Evolutionary conservation across 2,113 vertebrate genomes (phyloP).

Genomic region (Vulpes vulpes): DNA sequence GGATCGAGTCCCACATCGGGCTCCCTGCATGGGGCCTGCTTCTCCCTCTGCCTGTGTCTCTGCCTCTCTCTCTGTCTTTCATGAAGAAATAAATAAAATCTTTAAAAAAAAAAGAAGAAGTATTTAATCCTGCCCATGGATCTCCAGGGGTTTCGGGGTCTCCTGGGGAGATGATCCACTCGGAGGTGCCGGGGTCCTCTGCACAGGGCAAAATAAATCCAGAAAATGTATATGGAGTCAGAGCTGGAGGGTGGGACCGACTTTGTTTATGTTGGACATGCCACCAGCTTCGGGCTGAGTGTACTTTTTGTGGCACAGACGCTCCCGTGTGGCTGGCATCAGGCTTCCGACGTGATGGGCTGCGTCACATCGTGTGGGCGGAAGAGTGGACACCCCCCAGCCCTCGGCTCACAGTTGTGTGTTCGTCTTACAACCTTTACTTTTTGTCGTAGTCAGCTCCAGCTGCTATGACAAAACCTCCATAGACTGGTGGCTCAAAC

Average conservation of each 20-base stretch:
- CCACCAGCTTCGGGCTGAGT: not conserved
- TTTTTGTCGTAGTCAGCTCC: not conserved
- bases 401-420: rapidly evolving
- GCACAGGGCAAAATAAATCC: not conserved
- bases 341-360: not conserved
- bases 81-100: too few relatives aligned
- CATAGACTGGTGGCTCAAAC: rapidly evolving
- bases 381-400: not conserved
- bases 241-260: not conserved
- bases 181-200: not conserved
- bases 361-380: not conserved
- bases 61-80: too few relatives aligned
- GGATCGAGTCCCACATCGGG: too few relatives aligned
- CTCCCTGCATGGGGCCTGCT: too few relatives aligned
- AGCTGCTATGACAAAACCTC: not conserved
- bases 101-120: not conserved
- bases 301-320: not conserved
- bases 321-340: rapidly evolving
- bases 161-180: not conserved
- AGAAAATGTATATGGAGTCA: not conserved
- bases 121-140: not conserved
- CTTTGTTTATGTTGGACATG: not conserved
- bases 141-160: not conserved
- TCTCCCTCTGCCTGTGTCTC: too few relatives aligned
- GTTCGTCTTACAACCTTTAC: not conserved